phyloP scores from a whole-genome alignment of 2,888 invertebrate species.

The Galeruca laticollis region DNA sequence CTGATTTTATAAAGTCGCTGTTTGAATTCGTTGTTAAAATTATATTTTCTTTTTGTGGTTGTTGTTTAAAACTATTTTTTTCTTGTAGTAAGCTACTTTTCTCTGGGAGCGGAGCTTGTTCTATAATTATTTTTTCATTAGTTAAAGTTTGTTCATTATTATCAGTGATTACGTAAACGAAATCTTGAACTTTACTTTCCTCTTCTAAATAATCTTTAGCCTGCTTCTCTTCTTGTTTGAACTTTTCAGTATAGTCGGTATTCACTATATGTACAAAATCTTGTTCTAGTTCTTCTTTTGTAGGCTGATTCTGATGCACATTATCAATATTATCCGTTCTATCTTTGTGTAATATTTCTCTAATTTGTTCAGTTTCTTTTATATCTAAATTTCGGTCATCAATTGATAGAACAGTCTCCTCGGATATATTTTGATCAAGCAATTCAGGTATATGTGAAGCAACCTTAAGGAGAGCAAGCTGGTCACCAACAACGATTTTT shows the following conservation, averaged over 20 bases:
- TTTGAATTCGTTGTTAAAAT: neutral
- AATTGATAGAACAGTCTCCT: neutral
- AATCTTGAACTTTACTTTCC: neutral
- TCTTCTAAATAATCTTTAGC: neutral
- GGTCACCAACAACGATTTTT: neutral
- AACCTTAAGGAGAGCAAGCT: neutral
- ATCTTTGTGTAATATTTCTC: neutral
- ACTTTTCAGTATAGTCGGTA: neutral
- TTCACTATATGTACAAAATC: neutral
- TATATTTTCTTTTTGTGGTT: neutral
- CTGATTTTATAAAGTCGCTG: slow-evolving; percentile 2
- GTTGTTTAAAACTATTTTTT: neutral
- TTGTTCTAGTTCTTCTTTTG: slow-evolving; percentile 8
- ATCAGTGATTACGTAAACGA: neutral
- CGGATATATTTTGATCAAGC: neutral
- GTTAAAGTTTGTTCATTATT: neutral
- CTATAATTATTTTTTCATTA: neutral
- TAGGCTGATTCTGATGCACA: neutral
- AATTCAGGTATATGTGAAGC: too few relatives aligned
- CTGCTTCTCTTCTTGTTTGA: neutral
- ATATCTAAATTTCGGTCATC: neutral
- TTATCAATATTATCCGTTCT: neutral
- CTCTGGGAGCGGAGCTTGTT: neutral
- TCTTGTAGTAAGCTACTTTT: neutral
- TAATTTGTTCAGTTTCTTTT: neutral